A percentile compares a stretch with the other conserved stretches of the same genome.
Conservation (phyloP, 2,113 vertebrate genomes). For the Cyphomyrus discorhynchus region DNA sequence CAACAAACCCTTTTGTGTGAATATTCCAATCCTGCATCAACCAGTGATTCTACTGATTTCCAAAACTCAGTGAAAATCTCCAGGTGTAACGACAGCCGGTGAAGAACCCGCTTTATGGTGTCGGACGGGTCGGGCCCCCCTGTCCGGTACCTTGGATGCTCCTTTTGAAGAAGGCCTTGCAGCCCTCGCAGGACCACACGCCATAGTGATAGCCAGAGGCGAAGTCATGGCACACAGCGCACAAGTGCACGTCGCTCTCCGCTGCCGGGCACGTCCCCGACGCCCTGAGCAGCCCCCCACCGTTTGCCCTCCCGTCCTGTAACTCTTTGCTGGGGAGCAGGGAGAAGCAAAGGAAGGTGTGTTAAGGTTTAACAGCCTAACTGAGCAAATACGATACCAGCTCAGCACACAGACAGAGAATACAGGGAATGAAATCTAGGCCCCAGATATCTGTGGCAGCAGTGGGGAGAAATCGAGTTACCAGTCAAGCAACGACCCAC, state of each 20-base stretch:
- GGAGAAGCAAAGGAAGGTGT: background rate
- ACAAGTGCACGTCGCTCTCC: slow-evolving; percentile 83
- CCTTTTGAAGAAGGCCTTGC: slow-evolving; percentile 99
- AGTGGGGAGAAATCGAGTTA: background rate
- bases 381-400: background rate
- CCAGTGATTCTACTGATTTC: background rate
- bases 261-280: slow-evolving; percentile 54
- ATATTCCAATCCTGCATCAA: background rate
- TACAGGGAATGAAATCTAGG: background rate
- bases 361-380: background rate
- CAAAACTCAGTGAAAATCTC: background rate
- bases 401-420: background rate
- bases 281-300: slow-evolving; percentile 43
- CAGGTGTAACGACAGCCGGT: background rate
- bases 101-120: background rate
- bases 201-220: slow-evolving; percentile 99
- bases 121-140: background rate
- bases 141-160: slow-evolving; percentile 86
- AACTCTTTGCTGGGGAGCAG: slow-evolving; percentile 57
- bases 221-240: slow-evolving; percentile 90
- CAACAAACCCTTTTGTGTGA: background rate
- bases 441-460: background rate
- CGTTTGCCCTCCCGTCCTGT: slow-evolving; percentile 59
- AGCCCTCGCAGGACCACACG: slow-evolving; percentile 97
- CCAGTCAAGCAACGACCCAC: background rate